Evolutionary conservation across 2,888 invertebrate genomes (phyloP), one percentile per base, ranked within the genome.

Genomic region (Alviniconcha strummeri): DNA sequence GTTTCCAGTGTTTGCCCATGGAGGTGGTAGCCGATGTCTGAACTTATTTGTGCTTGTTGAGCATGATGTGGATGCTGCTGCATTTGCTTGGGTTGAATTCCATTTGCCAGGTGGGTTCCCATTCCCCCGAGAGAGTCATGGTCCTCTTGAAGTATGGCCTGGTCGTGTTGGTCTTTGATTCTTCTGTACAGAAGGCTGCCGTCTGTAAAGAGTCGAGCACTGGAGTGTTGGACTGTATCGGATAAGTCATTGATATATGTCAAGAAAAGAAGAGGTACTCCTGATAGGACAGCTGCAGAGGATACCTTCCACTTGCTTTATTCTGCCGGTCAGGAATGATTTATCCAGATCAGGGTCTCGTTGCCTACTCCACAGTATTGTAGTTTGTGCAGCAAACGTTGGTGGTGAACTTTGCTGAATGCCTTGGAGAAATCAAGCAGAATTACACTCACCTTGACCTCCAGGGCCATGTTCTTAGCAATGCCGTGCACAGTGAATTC

Each of bases 301-400:
- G 71, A 71, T n/a, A 17, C 4, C 36, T 71, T 71, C n/a, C 71
- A 71, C n/a, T 8, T n/a, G n/a, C n/a, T 71, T 15, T n/a, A 19
- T 71, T 64, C 71, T 71, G 8, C 71, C 71, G n/a, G 71, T n/a
- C 71, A 71, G 71, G n/a, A 71, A 71, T 4, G 71, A 71, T 19
- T 71, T 71, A 71, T n/a, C 17, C 15, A 19, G n/a, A 8, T 71
- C 8, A 71, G 71, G 15, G n/a, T 71, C 8, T 17, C 0, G n/a
- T n/a, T 19, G 8, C 71, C 8, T n/a, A 71, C 71, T n/a, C 71
- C n/a, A 19, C n/a, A 71, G n/a, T 71, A 19, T 17, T 71, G n/a
- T n/a, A 71, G 71, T 19, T 71, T 71, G 71, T 19, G 71, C 71
- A n/a, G 71, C n/a, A 71, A n/a, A 19, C n/a, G n/a, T 19, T n/a